Conservation (phyloP, 2,888 invertebrate genomes). For the Sialis lutaria region DNA sequence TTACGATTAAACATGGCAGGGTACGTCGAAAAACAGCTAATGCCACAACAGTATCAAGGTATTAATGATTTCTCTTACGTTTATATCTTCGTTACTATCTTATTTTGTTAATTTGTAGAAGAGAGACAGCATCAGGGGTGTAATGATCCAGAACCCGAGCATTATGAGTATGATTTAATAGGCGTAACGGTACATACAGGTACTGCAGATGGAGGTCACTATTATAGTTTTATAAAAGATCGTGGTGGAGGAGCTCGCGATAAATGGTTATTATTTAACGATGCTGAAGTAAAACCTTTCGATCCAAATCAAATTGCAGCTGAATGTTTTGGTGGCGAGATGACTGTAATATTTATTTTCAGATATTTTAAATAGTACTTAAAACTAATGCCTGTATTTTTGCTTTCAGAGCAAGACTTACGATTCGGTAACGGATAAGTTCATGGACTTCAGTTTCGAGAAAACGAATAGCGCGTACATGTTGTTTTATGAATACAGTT, state of each 20-base stretch:
- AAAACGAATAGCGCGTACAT: slow-evolving; percentile 96
- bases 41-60: slow-evolving; percentile 77
- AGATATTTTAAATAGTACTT: slow-evolving; percentile 9
- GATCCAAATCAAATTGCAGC: slow-evolving; percentile 88
- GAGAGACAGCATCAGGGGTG: slow-evolving; percentile 39
- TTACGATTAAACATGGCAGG: slow-evolving; percentile 85
- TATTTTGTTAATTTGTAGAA: slow-evolving; percentile 25
- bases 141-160: slow-evolving; percentile 36
- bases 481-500: slow-evolving; percentile 83
- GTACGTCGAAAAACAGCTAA: slow-evolving; percentile 83
- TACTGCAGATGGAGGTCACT: slow-evolving; percentile 95
- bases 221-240: slow-evolving; percentile 90
- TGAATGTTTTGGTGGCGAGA: slow-evolving; percentile 94
- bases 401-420: slow-evolving; percentile 76
- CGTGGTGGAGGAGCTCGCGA: slow-evolving; percentile 56
- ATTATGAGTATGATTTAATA: slow-evolving; percentile 46
- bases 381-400: slow-evolving; percentile 1
- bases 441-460: slow-evolving; percentile 94
- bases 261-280: slow-evolving; percentile 86
- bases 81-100: neutral
- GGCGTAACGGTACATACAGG: slow-evolving; percentile 96
- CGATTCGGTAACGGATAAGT: slow-evolving; percentile 90
- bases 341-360: slow-evolving; percentile 48
- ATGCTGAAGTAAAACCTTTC: slow-evolving; percentile 87
- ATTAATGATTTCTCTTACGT: slow-evolving; percentile 8